Evolutionary conservation across 1,140 invertebrate genomes (phyloP), one percentile per base, ranked within the genome.

Genomic region (Lanistes nyassanus): DNA sequence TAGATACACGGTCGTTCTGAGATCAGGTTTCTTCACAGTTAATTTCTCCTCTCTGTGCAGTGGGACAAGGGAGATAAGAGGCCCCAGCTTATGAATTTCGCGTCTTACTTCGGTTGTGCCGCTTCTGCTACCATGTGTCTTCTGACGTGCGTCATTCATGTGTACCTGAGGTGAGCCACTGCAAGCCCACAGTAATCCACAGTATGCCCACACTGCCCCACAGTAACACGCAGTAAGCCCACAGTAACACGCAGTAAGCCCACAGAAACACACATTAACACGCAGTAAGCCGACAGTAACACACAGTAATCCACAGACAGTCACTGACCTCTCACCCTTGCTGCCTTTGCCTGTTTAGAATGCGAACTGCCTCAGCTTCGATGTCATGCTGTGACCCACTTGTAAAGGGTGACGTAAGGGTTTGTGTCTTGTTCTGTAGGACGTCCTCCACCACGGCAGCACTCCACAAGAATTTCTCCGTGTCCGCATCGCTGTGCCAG

Each of bases 51-150:
- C 2, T 60, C n/a, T 55, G 56, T 67, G 0, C 77, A 89, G 88
- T 89, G 88, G 88, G 82, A 87, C 75, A 86, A 85, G 80, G 83
- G 85, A 51, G 83, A 88, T 58, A 81, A 84, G 42, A 77, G 81
- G 36, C 83, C 83, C 19, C 79, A 83, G 56, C 77, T 88, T n/a
- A 87, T 89, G 84, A 86, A 84, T 58, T 82, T 85, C 51, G 85
- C 88, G 3, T 88, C 87, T 13, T 89, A 89, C 66, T 81, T 88
- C 71, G 88, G 88, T 34, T 89, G 87, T 77, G 78, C 82, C 56
- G 76, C 86, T 11, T 87, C 86, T 7, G 82, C 83, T 34, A 67
- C 82, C 0, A 78, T 89, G 60, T 88, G 87, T 76, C 78, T 89
- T 51, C 75, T 82, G 21, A 85, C 87, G 6, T 81, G 83, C 68